These are phyloP conservation scores for Myiothlypis chrysogaster DNA, from an alignment of 2,797 vertebrate species.

Conservation along the genomic window DNA sequence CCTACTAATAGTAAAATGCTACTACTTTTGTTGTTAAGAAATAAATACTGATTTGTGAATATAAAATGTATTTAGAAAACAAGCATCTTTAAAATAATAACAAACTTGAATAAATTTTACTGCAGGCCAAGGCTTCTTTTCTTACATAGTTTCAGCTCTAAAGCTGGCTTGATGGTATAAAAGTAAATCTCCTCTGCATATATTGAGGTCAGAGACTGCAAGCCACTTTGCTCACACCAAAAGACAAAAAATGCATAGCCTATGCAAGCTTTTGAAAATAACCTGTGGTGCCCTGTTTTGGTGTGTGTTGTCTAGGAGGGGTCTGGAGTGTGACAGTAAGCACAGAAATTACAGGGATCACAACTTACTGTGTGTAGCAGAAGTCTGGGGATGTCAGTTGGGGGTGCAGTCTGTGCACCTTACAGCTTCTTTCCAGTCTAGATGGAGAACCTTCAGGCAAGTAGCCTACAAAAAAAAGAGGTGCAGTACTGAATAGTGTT, in stretches of 20 bases:
- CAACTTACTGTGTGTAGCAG: background rate
- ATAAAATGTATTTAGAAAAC: background rate
- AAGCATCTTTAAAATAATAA: background rate
- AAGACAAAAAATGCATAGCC: background rate
- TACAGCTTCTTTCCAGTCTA: background rate
- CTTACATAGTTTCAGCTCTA: background rate
- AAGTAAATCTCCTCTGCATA: background rate
- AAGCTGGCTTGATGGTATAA: background rate
- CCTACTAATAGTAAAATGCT: background rate
- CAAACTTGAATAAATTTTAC: background rate
- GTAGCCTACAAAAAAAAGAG: background rate
- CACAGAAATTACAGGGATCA: rapidly evolving
- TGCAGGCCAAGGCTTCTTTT: background rate
- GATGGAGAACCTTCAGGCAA: background rate
- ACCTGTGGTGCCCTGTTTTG: background rate
- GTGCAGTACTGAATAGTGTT: rapidly evolving
- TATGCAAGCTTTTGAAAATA: background rate
- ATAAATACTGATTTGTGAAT: background rate
- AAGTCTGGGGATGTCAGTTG: background rate
- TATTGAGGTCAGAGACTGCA: background rate
- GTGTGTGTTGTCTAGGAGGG: background rate
- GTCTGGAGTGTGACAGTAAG: background rate
- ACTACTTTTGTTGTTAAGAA: background rate
- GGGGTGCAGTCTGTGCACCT: background rate
- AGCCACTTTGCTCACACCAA: rapidly evolving